A percentile compares a stretch with the other conserved stretches of the same genome.
These are phyloP conservation scores for Peromyscus californicus DNA, from an alignment of 2,113 vertebrate species.

Conservation along the genomic window DNA sequence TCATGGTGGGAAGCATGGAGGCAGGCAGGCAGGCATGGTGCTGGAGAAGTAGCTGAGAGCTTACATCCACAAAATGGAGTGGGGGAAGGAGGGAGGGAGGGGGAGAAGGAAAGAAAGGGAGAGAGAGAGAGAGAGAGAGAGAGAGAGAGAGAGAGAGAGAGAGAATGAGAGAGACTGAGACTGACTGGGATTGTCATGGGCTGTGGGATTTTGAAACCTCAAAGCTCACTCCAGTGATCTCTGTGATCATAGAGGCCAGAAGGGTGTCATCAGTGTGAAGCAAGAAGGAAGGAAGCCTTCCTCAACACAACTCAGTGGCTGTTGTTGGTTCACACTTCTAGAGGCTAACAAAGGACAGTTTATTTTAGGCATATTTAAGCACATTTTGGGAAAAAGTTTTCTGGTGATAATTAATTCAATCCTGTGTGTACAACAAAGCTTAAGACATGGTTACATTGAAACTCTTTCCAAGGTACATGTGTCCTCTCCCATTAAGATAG, in stretches of 20 bases:
- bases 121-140: too few relatives aligned
- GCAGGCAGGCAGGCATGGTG: too few relatives aligned
- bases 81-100: too few relatives aligned
- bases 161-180: not conserved
- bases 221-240: not conserved
- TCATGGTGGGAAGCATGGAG: too few relatives aligned
- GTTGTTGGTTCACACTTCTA: not conserved
- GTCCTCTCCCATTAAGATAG: not conserved
- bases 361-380: not conserved
- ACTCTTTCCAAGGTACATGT: not conserved
- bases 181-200: not conserved
- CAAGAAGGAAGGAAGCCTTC: not conserved
- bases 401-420: not conserved
- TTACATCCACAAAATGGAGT: not conserved
- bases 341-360: not conserved
- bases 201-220: not conserved
- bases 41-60: too few relatives aligned
- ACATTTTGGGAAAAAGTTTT: not conserved
- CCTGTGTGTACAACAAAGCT: not conserved
- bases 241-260: not conserved
- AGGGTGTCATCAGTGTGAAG: not conserved
- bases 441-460: not conserved
- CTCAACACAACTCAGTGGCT: not conserved
- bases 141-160: not conserved
- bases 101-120: not conserved